phyloP scores from a whole-genome alignment of 2,113 vertebrate genomes.

The Crotalus helleri region DNA sequence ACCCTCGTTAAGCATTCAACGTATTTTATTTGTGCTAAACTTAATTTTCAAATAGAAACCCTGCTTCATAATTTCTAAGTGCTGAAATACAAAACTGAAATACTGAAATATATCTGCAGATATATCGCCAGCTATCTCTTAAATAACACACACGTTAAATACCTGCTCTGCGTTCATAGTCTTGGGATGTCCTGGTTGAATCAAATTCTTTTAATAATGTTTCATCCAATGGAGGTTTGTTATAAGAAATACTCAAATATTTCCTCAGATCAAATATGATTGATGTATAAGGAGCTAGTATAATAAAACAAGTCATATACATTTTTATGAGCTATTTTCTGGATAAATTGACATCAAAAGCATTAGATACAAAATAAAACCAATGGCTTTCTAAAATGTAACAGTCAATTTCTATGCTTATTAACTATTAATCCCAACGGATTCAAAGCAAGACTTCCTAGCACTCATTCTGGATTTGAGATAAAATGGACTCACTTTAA shows the following conservation, averaged over 20 bases:
- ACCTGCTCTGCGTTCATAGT: background rate
- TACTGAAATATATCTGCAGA: too few relatives aligned
- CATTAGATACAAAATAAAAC: background rate
- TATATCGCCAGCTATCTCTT: background rate
- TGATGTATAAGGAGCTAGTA: background rate
- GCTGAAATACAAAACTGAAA: background rate
- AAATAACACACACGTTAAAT: background rate
- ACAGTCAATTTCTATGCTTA: background rate
- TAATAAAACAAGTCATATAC: too few relatives aligned
- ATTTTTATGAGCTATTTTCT: background rate
- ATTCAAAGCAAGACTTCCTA: conserved; percentile 1
- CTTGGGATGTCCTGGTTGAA: background rate
- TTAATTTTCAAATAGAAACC: background rate
- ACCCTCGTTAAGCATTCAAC: background rate
- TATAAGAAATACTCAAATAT: background rate
- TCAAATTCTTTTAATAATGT: background rate
- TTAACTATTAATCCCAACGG: background rate
- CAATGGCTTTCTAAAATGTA: background rate
- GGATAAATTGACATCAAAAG: background rate
- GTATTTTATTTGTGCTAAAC: background rate
- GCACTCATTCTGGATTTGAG: background rate
- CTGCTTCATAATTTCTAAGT: background rate
- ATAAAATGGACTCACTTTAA: background rate
- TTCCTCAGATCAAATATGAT: background rate
- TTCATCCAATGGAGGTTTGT: background rate